A percentile compares a stretch with the other conserved stretches of the same genome.
Conservation (phyloP, 2,113 vertebrate genomes). For the Laticauda colubrina region DNA sequence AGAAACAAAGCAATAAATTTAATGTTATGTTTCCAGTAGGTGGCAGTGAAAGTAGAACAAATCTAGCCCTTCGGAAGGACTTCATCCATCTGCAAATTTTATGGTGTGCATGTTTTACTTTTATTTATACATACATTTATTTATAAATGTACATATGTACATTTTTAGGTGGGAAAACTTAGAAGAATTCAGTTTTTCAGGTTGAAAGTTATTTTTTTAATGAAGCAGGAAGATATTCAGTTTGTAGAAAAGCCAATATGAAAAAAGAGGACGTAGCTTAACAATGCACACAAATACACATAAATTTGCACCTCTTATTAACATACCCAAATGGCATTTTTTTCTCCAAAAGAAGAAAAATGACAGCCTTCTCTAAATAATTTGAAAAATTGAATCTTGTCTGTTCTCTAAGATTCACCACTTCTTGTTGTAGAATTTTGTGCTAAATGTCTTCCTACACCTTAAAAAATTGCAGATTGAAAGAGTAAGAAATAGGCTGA, state of each 20-base stretch:
- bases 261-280: neutral
- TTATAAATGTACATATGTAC: neutral
- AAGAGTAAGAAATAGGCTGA: neutral
- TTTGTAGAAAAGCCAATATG: neutral
- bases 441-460: slow-evolving; percentile 9
- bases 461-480: slow-evolving; percentile 22
- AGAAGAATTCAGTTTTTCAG: neutral
- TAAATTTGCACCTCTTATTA: neutral
- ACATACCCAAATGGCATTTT: neutral
- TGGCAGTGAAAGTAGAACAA: slow-evolving; percentile 36
- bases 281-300: neutral
- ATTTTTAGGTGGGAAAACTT: neutral
- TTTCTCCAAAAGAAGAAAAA: slow-evolving; percentile 5
- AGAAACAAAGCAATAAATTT: slow-evolving; percentile 27
- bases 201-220: neutral
- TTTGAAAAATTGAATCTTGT: neutral
- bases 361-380: neutral
- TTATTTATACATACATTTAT: neutral
- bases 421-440: slow-evolving; percentile 24
- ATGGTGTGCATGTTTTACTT: neutral
- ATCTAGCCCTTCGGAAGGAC: neutral
- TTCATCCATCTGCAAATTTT: neutral
- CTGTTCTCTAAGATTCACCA: neutral
- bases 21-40: slow-evolving; percentile 43
- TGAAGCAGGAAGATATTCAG: neutral